phyloP scores from a whole-genome alignment of 2,888 invertebrate genomes.

The Eupithecia pulchellata region DNA sequence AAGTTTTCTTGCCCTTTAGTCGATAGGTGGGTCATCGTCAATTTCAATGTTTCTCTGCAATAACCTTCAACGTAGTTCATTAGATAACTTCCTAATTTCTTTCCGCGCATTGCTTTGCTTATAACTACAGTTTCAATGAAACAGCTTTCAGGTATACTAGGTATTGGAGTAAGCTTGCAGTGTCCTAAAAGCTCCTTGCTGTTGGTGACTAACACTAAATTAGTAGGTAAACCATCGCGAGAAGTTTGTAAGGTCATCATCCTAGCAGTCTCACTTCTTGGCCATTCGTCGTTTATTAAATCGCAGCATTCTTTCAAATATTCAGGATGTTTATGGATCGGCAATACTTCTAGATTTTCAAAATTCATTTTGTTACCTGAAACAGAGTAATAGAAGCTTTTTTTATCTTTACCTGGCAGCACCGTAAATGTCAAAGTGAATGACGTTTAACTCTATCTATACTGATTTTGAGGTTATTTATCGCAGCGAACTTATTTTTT shows the following conservation, averaged over 20 bases:
- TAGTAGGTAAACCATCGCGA: conserved; percentile 89
- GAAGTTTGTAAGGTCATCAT: conserved; percentile 90
- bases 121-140: conserved; percentile 94
- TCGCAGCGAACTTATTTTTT: conserved; percentile 11
- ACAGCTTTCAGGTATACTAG: conserved; percentile 88
- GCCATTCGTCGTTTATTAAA: conserved; percentile 95
- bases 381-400: background rate
- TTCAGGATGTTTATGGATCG: conserved; percentile 90
- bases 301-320: conserved; percentile 89
- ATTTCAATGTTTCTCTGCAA: conserved; percentile 86
- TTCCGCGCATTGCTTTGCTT: conserved; percentile 88
- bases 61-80: conserved; percentile 91
- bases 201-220: conserved; percentile 87
- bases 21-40: conserved; percentile 88
- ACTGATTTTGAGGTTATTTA: conserved; percentile 25
- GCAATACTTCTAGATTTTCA: conserved; percentile 82
- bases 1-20: conserved; percentile 91
- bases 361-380: conserved; percentile 60
- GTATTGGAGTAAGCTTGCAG: conserved; percentile 91
- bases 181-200: conserved; percentile 89
- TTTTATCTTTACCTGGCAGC: background rate
- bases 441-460: background rate
- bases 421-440: background rate
- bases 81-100: conserved; percentile 90
- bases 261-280: conserved; percentile 91